Conservation (phyloP, 2,888 invertebrate genomes). For the Platycheirus rosarum region DNA sequence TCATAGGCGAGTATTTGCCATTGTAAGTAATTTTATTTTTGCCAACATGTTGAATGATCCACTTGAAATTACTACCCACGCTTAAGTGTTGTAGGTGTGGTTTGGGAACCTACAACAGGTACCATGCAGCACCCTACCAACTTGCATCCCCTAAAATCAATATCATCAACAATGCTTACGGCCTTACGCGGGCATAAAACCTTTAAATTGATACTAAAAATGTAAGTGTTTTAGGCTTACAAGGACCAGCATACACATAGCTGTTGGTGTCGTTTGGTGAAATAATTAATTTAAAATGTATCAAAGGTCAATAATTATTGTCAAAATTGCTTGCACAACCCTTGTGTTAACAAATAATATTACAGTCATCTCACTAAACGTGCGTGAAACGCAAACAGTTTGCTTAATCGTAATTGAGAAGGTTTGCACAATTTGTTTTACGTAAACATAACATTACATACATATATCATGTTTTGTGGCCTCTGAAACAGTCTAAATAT, state of each 20-base stretch:
- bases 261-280: too few species aligned
- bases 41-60: constrained; percentile 11
- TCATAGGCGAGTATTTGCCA: neutral
- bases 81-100: neutral
- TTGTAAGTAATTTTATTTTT: neutral
- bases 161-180: constrained; percentile 1
- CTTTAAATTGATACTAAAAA: constrained; percentile 8
- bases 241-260: neutral
- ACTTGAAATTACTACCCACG: constrained; percentile 5
- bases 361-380: neutral
- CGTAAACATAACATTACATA: neutral
- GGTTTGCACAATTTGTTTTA: constrained; percentile 11
- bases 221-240: neutral
- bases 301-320: too few species aligned
- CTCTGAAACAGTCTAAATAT: neutral
- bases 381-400: neutral
- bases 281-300: too few species aligned
- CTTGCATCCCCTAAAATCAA: neutral
- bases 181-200: constrained; percentile 2
- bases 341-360: neutral
- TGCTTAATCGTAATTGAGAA: constrained; percentile 20
- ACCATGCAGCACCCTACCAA: too few species aligned
- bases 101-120: too few species aligned
- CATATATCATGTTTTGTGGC: neutral
- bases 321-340: too few species aligned